phyloP scores from a whole-genome alignment of 2,888 invertebrate genomes.

The Brachyptera putata region DNA sequence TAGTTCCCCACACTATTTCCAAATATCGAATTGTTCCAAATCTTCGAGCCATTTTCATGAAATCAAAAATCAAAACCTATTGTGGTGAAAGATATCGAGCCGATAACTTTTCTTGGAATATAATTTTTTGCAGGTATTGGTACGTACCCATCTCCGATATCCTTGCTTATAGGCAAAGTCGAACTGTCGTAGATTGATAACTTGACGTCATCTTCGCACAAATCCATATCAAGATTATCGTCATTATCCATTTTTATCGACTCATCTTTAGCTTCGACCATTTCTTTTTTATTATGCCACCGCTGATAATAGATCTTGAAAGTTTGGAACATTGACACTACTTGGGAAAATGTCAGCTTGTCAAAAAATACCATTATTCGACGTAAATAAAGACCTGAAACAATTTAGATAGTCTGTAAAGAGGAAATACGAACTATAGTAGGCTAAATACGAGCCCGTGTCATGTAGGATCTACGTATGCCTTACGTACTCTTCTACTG shows the following conservation, averaged over 20 bases:
- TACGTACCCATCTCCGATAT: background rate
- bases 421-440: too few species aligned
- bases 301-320: constrained; percentile 64
- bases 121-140: too few species aligned
- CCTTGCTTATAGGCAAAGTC: background rate
- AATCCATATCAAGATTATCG: constrained; percentile 25
- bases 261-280: background rate
- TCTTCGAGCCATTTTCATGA: too few species aligned
- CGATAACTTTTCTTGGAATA: too few species aligned
- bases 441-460: too few species aligned
- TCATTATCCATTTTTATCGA: constrained; percentile 13
- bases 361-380: constrained; percentile 77
- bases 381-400: constrained; percentile 74
- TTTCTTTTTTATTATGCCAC: background rate
- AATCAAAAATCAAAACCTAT: too few species aligned
- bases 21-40: too few species aligned
- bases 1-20: too few species aligned
- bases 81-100: too few species aligned
- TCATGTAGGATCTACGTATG: too few species aligned
- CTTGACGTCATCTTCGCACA: constrained; percentile 19
- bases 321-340: constrained; percentile 67
- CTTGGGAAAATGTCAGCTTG: constrained; percentile 78
- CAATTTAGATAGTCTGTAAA: too few species aligned
- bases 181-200: background rate
- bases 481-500: too few species aligned